A percentile compares a stretch with the other conserved stretches of the same genome.
phyloP scores from a whole-genome alignment of 2,888 invertebrate species.

The Mantis religiosa region DNA sequence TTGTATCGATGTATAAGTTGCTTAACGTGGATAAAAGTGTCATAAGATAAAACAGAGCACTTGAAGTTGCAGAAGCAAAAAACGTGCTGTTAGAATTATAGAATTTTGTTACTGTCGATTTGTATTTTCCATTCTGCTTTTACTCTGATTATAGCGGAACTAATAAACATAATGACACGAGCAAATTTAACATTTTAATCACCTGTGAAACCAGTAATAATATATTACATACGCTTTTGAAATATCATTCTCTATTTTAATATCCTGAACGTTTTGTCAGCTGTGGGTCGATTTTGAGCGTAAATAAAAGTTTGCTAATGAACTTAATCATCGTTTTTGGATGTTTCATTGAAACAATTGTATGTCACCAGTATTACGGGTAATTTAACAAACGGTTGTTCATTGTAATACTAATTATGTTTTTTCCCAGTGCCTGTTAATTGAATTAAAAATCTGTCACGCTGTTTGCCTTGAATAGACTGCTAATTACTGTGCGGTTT shows the following conservation, averaged over 20 bases:
- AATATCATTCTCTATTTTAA: neutral
- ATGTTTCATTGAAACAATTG: neutral
- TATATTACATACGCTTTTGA: neutral
- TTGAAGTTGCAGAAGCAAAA: no score
- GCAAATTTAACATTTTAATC: neutral
- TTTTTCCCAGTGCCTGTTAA: neutral
- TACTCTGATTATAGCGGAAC: no score
- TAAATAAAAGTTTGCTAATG: neutral
- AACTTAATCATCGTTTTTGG: neutral
- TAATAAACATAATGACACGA: neutral
- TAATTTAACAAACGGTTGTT: neutral
- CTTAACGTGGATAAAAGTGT: no score
- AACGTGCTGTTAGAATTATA: no score
- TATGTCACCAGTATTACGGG: neutral
- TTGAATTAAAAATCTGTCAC: neutral
- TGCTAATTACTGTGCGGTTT: neutral
- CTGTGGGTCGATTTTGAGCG: neutral
- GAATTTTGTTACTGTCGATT: no score
- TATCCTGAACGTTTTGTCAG: neutral
- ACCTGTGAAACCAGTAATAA: neutral
- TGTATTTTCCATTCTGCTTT: no score
- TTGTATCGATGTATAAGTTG: no score
- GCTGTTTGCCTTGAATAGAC: neutral
- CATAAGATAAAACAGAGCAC: no score
- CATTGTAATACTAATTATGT: neutral